Conservation (phyloP, 2,888 invertebrate genomes). For the Polydesmus complanatus region DNA sequence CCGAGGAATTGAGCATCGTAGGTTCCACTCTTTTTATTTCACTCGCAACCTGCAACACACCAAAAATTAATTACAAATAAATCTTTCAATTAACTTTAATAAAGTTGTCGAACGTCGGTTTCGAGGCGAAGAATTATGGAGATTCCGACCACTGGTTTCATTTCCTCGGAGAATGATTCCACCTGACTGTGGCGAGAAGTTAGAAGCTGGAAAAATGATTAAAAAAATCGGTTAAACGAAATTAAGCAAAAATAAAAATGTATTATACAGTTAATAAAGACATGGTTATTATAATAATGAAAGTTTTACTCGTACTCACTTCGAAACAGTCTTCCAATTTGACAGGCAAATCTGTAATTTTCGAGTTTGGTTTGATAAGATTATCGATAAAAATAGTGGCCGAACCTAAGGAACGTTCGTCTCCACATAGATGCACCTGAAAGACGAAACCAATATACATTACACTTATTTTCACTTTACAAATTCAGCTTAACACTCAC, state of each 20-base stretch:
- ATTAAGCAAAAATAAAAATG: too few species aligned
- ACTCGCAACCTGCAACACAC: too few species aligned
- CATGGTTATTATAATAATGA: too few species aligned
- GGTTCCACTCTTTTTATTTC: too few species aligned
- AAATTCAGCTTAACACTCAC: conserved; percentile 22
- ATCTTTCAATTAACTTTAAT: too few species aligned
- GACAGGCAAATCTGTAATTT: conserved; percentile 29
- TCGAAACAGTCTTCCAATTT: conserved; percentile 30
- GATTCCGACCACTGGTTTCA: conserved; percentile 12
- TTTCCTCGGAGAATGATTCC: not conserved
- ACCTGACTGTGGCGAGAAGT: conserved; percentile 13
- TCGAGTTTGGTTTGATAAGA: conserved; percentile 24
- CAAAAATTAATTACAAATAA: too few species aligned
- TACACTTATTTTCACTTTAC: not conserved
- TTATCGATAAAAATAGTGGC: conserved; percentile 28
- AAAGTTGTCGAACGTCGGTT: not conserved
- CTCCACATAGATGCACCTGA: conserved; percentile 32
- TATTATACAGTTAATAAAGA: too few species aligned
- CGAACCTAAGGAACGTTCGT: conserved; percentile 31
- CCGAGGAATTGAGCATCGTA: too few species aligned
- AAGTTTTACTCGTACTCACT: conserved; percentile 22
- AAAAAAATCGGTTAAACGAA: too few species aligned
- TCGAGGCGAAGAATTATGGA: not conserved
- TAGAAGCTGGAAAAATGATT: conserved; percentile 11
- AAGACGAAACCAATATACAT: conserved; percentile 12